phyloP scores from a whole-genome alignment of 2,888 invertebrate genomes.

The Sisyra terminalis region DNA sequence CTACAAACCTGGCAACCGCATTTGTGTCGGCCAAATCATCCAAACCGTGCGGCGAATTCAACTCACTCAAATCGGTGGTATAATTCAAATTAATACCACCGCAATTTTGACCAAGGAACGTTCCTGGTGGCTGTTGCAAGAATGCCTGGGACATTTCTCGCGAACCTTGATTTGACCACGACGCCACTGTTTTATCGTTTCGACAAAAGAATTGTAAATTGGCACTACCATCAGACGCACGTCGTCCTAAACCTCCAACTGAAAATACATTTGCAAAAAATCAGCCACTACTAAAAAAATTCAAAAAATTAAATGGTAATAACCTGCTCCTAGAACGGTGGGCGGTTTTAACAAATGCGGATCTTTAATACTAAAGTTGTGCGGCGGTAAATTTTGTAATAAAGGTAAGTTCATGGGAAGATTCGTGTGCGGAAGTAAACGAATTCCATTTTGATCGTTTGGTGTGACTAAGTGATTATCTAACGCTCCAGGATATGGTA shows the following conservation, averaged over 20 bases:
- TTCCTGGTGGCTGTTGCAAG: constrained; percentile 1
- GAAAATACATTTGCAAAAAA: constrained; percentile 2
- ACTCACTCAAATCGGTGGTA: constrained; percentile 3
- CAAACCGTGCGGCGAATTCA: constrained; percentile 14
- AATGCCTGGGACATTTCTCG: constrained; percentile 20
- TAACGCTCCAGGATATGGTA: constrained; percentile 6
- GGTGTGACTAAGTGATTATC: constrained; percentile 10
- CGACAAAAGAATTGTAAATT: constrained; percentile 62
- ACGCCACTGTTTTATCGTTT: constrained; percentile 21
- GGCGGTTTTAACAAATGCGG: constrained; percentile 91
- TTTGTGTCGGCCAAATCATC: constrained; percentile 33
- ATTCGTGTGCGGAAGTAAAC: constrained; percentile 62
- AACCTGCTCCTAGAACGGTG: constrained; percentile 69
- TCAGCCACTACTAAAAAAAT: constrained; percentile 6
- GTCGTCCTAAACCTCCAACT: constrained; percentile 70
- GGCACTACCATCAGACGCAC: constrained; percentile 92
- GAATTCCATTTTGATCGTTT: constrained; percentile 22
- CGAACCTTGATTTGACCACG: constrained; percentile 38
- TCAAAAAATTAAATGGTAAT: background rate
- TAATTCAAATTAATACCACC: too few species aligned
- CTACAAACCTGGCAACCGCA: constrained; percentile 30
- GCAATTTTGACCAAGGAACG: background rate
- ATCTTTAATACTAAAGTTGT: constrained; percentile 79
- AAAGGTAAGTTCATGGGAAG: constrained; percentile 70
- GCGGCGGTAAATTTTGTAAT: constrained; percentile 66